Evolutionary conservation across 2,888 invertebrate species (phyloP), one percentile per base, ranked within the genome.

Genomic region (Standfussiana lucernea): DNA sequence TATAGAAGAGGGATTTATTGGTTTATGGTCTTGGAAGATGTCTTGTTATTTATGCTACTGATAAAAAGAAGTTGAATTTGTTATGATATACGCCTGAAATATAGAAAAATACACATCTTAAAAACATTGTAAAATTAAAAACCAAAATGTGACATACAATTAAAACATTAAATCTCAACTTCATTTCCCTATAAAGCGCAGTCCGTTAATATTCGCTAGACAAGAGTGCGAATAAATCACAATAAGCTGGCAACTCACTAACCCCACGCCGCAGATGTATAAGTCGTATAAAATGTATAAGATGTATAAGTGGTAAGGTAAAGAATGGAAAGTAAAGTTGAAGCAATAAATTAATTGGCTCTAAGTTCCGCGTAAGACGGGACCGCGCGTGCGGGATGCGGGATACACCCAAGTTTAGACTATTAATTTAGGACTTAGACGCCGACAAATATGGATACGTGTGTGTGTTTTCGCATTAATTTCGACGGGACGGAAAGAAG

Each of bases 311-410:
- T 93, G 93, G 92, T 93, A 94, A 94, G 93, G 95, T 93, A 96
- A 96, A 95, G 95, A 96, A 96, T 94, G 93, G 93, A 95, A 95
- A 95, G 94, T 95, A 95, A 96, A 96, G 95, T 96, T 96, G 86
- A 92, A 87, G 94, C 93, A 94, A 96, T 96, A 96, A 96, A 96
- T 96, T 96, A 96, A 96, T 96, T 95, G 95, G 91, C 91, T 93
- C 94, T 95, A 95, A 96, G 95, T 95, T 94, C 93, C 85, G 90
- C 92, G 93, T 93, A 92, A 93, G 93, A 90, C 92, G 91, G 86
- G 88, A 79, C 89, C 81, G 89, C 80, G 93, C 92, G 92, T 89
- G 93, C 91, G 92, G 92, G 94, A 95, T 95, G 93, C 91, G 92
- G 92, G 94, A 95, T 95, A 93, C 94, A 91, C 85, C 93, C 94